Evolutionary conservation across 2,888 invertebrate species (phyloP), one percentile per base, ranked within the genome.

Genomic region (Pandemis cinnamomeana): DNA sequence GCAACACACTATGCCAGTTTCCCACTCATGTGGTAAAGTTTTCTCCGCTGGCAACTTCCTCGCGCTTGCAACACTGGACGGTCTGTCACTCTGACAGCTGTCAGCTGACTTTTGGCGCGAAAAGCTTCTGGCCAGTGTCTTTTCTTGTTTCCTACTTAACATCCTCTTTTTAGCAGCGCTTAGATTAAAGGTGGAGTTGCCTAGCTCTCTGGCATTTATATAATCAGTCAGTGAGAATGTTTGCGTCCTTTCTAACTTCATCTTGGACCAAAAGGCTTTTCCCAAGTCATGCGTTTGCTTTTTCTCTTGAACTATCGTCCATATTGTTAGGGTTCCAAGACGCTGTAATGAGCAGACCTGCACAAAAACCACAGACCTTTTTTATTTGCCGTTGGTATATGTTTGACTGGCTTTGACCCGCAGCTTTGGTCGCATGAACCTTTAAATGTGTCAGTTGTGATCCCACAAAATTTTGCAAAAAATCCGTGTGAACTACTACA

Each of bases 271-370:
- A 74, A 83, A 91, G 0, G 93, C 90, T 80, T 89, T 91, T 5
- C 93, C 92, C 0, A 90, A 84, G 41, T 93, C 92, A 13, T 78
- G 78, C 0, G 76, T 79, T 78, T 84, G 86, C 0, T 80, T 75
- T 78, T 86, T 93, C 36, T 92, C 90, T 82, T 91, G 90, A 41
- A 91, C 82, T 78, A 94, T 87, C 0, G 86, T 88, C 92, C 93
- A 94, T 78, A 91, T 85, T 70, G 87, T 87, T 10, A 94, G 72
- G 5, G 89, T 77, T 5, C 94, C 94, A 46, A 83, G 82, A 7
- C 87, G 83, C 83, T 92, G 92, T 67, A 94, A 77, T 0, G 89
- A 84, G 58, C 88, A 86, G 0, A 94, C 80, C 93, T 94, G 83
- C 20, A 85, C 20, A 85, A 84, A 76, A 68, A 46, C 11, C 46